Base-by-base conservation (phyloP, 2,888 invertebrate genomes). In the Dichetophora obliterata region DNA sequence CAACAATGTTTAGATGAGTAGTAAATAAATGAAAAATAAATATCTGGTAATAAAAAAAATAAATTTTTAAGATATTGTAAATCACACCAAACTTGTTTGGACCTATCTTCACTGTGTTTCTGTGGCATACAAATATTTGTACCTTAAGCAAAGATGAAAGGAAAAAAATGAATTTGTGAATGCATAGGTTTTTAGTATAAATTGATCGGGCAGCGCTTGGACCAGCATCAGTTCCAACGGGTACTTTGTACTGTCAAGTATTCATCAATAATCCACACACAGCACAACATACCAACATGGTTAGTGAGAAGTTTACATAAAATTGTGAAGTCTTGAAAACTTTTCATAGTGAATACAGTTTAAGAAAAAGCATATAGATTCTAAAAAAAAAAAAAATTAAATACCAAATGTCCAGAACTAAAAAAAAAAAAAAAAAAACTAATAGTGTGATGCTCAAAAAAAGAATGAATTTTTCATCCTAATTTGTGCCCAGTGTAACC, bases 151-250 rank as follows among this genome's bases (percentile, higher is more conserved):
- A 66, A 66, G 34, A 65, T 2, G 3, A 57, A 43, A 72, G 48
- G 19, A 52, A 48, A 63, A 50, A 54, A 34, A 14, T 11, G 27
- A 37, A 70, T 16, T 81, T 81, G 81, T 77, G 80, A 75, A 43
- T 77, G 59, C 59, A 77, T 81, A 78, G 59, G 24, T 79, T 83
- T 84, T 86, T 82, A 75, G 83, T 88, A 88, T 88, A 88, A 88
- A 88, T 86, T 84, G 84, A 79, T 83, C 82, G 82, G 83, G 79
- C 76, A 80, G 76, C 82, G 81, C 79, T 80, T 83, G 83, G 85
- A 84, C 83, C 83, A 87, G 83, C 85, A 88, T 88, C 88, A 88
- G 88, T 88, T 85, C 84, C 84, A 85, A 83, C 82, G 84, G 84
- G 85, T 82, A 83, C 84, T 85, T 86, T 85, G 83, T 83, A 82